Base-by-base conservation (phyloP, 2,113 vertebrate species). In the Lycaon pictus region DNA sequence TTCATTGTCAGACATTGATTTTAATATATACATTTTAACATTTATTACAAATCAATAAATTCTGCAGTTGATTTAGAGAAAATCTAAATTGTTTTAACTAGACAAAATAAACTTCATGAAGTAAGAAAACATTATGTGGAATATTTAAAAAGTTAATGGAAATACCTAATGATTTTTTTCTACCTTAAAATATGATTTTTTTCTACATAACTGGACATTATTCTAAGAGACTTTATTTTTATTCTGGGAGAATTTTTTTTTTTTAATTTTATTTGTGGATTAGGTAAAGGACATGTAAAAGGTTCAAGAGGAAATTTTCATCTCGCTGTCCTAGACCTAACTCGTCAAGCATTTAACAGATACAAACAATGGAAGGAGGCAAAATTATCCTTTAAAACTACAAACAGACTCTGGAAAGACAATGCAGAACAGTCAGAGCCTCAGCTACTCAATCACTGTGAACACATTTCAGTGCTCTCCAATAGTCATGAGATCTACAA, bases 381-480 rank as follows among this genome's bases (percentile, higher is more conserved):
- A 62, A 53, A 69, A 32, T 10, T 7, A 43, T 22, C 19, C 7
- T 86, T 92, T 67, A 55, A 55, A 83, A 65, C 56, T 62, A 25
- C 29, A 58, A 76, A 77, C 15, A 23, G 62, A 56, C 6, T 83
- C 32, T 15, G 0, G 17, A 60, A 69, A 93, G 48, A 53, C 23
- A 29, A 48, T 20, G 13, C 8, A 72, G 11, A 72, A 7, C 12
- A 63, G 63, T 74, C 37, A 83, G 22, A 63, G 12, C 27, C n/a
- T 58, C 12, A 13, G 5, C 17, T 4, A 7, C 7, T 90, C 37
- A n/a, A 4, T 72, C 60, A 85, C 5, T 43, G 10, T 56, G 60
- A 2, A 8, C 12, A 6, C 7, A 20, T 51, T 13, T 63, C 27
- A 23, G 7, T 0, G 8, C 12, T 55, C 3, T 43, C n/a, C 6